A percentile compares a stretch with the other conserved stretches of the same genome.
Conservation (phyloP, 2,888 invertebrate genomes). For the Papilio demoleus region DNA sequence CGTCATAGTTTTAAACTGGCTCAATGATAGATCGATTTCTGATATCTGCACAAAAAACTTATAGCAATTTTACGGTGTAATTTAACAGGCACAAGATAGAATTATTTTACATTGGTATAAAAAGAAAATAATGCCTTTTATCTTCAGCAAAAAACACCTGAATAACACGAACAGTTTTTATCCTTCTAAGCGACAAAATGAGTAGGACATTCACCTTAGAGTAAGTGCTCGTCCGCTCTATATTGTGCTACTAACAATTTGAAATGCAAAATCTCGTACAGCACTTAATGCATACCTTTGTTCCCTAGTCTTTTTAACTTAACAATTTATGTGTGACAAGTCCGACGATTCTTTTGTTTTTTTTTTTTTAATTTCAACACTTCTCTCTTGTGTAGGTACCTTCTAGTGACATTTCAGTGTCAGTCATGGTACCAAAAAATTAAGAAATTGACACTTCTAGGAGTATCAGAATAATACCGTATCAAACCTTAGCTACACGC, state of each 20-base stretch:
- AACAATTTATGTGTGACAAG: background rate
- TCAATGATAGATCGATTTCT: background rate
- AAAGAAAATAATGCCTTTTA: background rate
- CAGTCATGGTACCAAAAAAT: background rate
- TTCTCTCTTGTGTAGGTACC: background rate
- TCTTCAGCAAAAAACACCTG: background rate
- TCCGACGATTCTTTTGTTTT: background rate
- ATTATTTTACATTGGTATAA: background rate
- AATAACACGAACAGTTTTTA: conserved; percentile 3
- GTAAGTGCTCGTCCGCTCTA: conserved; percentile 1
- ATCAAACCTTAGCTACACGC: no score
- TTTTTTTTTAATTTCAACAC: no score
- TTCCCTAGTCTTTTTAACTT: background rate
- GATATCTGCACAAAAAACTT: conserved; percentile 2
- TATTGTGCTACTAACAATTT: background rate
- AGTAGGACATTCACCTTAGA: conserved; percentile 8
- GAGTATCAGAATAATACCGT: no score
- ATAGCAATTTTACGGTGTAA: conserved; percentile 5
- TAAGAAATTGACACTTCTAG: background rate
- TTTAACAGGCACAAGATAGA: background rate
- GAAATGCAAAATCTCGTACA: background rate
- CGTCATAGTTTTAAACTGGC: background rate
- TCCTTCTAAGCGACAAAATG: background rate
- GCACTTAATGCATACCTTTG: background rate
- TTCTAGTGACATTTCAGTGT: no score